Evolutionary conservation across 2,113 vertebrate species (phyloP), one percentile per base, ranked within the genome.

Genomic region (Elaphurus davidianus): DNA sequence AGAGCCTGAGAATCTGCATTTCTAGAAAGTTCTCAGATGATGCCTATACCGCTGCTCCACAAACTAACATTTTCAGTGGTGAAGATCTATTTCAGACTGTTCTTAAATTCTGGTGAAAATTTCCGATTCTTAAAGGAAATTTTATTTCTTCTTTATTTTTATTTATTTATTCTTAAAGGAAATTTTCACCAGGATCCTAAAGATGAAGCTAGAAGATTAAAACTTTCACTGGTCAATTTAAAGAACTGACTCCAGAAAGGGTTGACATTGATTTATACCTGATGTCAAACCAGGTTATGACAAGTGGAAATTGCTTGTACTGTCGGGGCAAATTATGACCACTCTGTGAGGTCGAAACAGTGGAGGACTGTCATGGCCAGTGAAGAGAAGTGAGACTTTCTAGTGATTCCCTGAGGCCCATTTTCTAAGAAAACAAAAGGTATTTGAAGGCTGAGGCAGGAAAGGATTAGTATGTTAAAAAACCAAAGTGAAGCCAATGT

Each of bases 401-500:
- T 47, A 54, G 16, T 50, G 64, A 90, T 30, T 62, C 3, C 23
- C 16, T 40, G 14, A 86, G 16, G 67, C 19, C 19, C n/a, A 23
- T 52, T 83, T 90, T 95, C 33, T 79, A 64, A 83, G 52, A 91
- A 96, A 33, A 93, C 3, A 67, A 16, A 93, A 60, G 10, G 27
- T 83, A 45, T 92, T 91, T 97, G 97, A 94, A 94, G 17, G 43
- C 67, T 57, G 62, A 91, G 67, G 54, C 76, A 87, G 19, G 17
- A 83, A 96, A 93, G 71, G 50, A 95, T 64, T 86, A 83, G 14
- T 54, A 82, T 60, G 47, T 86, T 83, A 7, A 71, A 71, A 89
- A 84, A 76, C 5, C 15, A 85, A 82, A 91, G 33, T 30, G 33
- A 93, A 83, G 40, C 54, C 57, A 74, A 27, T 17, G 6, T 91